Percentiles rank a stretch among this genome's conserved stretches.
These are phyloP conservation scores for Sebastes matsubarae DNA, from an alignment of 2,797 vertebrate genomes.

Conservation along the genomic window DNA sequence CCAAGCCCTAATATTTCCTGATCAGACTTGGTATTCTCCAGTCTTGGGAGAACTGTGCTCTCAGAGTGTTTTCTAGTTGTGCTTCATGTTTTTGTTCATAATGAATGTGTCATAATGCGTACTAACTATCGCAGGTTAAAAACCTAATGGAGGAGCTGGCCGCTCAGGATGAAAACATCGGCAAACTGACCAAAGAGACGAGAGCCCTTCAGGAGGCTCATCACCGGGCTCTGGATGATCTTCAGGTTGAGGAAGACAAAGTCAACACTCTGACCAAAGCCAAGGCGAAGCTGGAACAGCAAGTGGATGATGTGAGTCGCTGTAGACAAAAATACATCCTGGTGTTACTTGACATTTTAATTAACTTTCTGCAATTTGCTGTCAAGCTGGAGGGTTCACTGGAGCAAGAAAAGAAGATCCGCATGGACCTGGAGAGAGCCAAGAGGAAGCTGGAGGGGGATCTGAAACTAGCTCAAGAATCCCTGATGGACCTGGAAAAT, in stretches of 20 bases:
- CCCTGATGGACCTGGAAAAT: conserved; percentile 84
- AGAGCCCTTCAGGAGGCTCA: conserved; percentile 83
- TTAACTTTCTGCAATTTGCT: neutral
- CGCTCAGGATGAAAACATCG: conserved; percentile 81
- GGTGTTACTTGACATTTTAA: neutral
- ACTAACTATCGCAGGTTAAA: conserved; percentile 81
- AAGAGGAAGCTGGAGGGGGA: conserved; percentile 89
- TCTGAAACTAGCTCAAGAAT: conserved; percentile 86
- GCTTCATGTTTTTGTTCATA: neutral
- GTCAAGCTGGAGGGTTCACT: conserved; percentile 84
- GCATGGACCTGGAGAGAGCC: conserved; percentile 83
- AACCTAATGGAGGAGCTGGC: conserved; percentile 86
- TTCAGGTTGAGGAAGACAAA: conserved; percentile 89
- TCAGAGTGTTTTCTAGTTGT: neutral
- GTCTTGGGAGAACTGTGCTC: neutral
- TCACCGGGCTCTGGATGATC: conserved; percentile 83
- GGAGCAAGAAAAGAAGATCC: conserved; percentile 87
- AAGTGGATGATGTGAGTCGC: conserved; percentile 87
- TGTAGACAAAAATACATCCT: neutral
- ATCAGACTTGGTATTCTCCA: neutral
- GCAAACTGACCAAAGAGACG: conserved; percentile 83
- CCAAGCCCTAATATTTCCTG: neutral
- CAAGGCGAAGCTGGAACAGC: conserved; percentile 87
- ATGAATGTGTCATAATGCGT: neutral
- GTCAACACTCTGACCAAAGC: conserved; percentile 85